Evolutionary conservation across 2,888 invertebrate species (phyloP), one percentile per base, ranked within the genome.

Genomic region (Chloroclysta siterata): DNA sequence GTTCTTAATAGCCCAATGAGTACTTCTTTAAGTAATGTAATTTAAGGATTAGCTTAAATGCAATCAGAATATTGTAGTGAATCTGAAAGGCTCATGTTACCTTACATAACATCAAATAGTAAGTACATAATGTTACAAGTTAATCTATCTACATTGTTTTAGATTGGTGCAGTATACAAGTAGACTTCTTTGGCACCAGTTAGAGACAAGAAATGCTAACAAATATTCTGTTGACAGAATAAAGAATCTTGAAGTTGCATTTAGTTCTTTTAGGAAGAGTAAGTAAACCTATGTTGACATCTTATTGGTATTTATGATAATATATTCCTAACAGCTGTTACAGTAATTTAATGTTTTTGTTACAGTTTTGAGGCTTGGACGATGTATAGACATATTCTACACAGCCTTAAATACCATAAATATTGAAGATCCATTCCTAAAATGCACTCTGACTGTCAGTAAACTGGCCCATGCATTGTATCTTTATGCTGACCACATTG

Each of bases 211-310:
- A 60, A 86, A 93, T 71, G 93, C 94, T 41, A 94, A 94, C 74
- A 94, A 95, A 76, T 94, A 95, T 61, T 94, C 95, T 28, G 94
- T 96, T 11, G 95, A 96, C 73, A 94, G 95, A 76, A 94, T 98
- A 41, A 97, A 97, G 89, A 96, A 95, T 66, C 89, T 98, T 53
- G 98, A 98, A 85, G 95, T 95, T 73, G 95, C 97, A 63, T 94
- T 98, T 61, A 96, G 97, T 80, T 96, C 97, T 62, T 97, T 97
- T 77, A 94, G 98, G 80, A 97, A 97, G 94, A 93, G 98, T 98
- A 94, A 79, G 80, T 78, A n/a, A n/a, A 60, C 14, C 10, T 3
- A 39, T 1, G 2, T 33, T 11, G 11, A 39, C 11, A 39, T 39
- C 8, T 11, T 36, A 1, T 36, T 22, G 22, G 8, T 2, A 8